Evolutionary conservation across 2,113 vertebrate species (phyloP).

Genomic region (Pelecanus crispus): DNA sequence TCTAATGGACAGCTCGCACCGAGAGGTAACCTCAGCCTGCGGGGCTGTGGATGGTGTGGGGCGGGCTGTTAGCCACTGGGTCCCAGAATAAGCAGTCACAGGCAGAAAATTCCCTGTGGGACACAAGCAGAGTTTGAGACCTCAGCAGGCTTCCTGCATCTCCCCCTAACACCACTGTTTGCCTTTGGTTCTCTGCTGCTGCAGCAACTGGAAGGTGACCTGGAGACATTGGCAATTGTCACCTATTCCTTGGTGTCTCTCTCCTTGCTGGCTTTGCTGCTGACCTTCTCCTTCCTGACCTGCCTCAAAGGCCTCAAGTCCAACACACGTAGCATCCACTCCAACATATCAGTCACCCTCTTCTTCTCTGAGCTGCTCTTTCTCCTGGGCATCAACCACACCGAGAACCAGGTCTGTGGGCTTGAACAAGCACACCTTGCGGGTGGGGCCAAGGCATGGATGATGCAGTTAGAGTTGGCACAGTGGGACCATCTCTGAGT

Average conservation of each 20-base stretch:
- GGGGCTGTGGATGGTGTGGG: neutral
- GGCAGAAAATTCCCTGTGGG: neutral
- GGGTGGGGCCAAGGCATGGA: too few relatives aligned
- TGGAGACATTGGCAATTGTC: constrained; percentile 91
- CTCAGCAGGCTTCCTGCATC: neutral
- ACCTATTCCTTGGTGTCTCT: constrained; percentile 86
- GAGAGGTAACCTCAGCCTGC: constrained; percentile 81
- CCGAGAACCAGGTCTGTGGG: constrained; percentile 89
- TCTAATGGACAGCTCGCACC: constrained; percentile 96
- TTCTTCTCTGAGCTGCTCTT: constrained; percentile 93
- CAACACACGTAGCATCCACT: constrained; percentile 93
- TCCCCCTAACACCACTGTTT: neutral
- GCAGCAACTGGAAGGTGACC: constrained; percentile 92
- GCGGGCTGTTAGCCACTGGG: neutral
- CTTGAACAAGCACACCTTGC: neutral
- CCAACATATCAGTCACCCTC: constrained; percentile 87
- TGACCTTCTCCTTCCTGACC: constrained; percentile 86
- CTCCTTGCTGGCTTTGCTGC: constrained; percentile 86
- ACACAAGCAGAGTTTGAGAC: neutral
- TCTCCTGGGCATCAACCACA: constrained; percentile 90
- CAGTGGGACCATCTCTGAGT: neutral
- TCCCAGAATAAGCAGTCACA: neutral
- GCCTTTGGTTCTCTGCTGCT: constrained; percentile 24
- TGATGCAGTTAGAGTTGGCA: neutral
- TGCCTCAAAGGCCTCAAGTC: constrained; percentile 95